Evolutionary conservation across 1,140 invertebrate genomes (phyloP), one percentile per base, ranked within the genome.

Genomic region (Magallana gigas): DNA sequence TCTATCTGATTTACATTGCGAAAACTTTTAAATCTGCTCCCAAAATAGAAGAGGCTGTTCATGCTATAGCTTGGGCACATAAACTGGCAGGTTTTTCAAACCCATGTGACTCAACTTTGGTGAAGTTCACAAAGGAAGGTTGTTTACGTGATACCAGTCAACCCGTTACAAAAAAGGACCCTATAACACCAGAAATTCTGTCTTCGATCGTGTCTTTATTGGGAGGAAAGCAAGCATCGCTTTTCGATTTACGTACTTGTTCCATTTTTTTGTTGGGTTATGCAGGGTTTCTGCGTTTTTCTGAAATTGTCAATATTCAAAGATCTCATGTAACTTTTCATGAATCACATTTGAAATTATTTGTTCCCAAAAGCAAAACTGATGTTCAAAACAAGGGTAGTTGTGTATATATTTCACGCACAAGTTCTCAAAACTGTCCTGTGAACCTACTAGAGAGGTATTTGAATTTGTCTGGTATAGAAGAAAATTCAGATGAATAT

Each of bases 101-200:
- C n/a, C 85, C 71, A n/a, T 85, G 85, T 85, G 12, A 87, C 16
- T 83, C 82, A 56, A 48, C 18, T 48, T 76, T 87, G 36, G 82
- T 87, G 56, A 59, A 71, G 36, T 18, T 5, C 12, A 76, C 83
- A 16, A 68, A 71, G 62, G 86, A 87, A 71, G 86, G 81, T 8
- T 48, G 23, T 36, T 36, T 81, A 8, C 62, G 76, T 18, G 36
- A 57, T 23, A 23, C 62, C n/a, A 48, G 58, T 29, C 16, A 56
- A 29, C 29, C 60, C 18, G 57, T 83, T 12, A 57, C 57, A 14
- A 87, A 83, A 18, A 87, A 87, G 62, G 80, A 84, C n/a, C 86
- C 86, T 71, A 84, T 87, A 29, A 87, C 86, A 62, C 82, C 86
- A 36, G 82, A 76, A 84, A 82, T 87, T 16, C 29, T 86, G 8